phyloP scores from a whole-genome alignment of 2,113 vertebrate species.

The Perccottus glenii region DNA sequence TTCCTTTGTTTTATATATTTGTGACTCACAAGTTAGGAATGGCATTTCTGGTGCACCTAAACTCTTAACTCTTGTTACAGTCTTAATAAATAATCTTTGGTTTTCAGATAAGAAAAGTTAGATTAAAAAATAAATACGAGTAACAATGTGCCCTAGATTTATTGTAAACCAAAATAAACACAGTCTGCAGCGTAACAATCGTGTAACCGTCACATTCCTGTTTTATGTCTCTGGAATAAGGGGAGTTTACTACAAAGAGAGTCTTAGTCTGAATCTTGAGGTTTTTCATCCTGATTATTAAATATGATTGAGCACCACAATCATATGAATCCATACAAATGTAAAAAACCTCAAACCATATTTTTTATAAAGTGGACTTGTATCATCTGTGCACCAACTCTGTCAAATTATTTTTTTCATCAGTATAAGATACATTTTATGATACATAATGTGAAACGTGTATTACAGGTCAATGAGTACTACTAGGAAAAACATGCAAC shows the following conservation, averaged over 20 bases:
- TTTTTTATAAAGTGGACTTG: too few species aligned
- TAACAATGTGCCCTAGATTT: neutral
- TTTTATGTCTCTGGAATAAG: slow-evolving; percentile 1
- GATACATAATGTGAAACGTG: too few species aligned
- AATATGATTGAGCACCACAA: neutral
- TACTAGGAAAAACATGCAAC: too few species aligned
- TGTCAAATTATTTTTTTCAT: too few species aligned
- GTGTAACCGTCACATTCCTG: neutral
- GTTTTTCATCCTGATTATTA: neutral
- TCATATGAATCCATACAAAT: neutral
- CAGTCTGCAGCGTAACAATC: neutral
- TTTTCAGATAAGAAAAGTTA: neutral
- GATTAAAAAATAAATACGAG: neutral
- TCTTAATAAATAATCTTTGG: neutral
- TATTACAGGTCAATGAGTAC: too few species aligned
- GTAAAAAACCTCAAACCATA: neutral
- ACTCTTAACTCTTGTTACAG: neutral
- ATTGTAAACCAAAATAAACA: neutral
- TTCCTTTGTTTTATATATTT: slow-evolving; percentile 16
- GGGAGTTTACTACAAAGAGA: neutral
- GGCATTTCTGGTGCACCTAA: neutral
- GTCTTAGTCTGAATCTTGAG: neutral
- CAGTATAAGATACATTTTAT: too few species aligned
- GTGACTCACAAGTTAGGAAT: neutral
- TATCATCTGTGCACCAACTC: too few species aligned